phyloP scores from a whole-genome alignment of 1,140 invertebrate genomes.

The Lepidurus couesii region DNA sequence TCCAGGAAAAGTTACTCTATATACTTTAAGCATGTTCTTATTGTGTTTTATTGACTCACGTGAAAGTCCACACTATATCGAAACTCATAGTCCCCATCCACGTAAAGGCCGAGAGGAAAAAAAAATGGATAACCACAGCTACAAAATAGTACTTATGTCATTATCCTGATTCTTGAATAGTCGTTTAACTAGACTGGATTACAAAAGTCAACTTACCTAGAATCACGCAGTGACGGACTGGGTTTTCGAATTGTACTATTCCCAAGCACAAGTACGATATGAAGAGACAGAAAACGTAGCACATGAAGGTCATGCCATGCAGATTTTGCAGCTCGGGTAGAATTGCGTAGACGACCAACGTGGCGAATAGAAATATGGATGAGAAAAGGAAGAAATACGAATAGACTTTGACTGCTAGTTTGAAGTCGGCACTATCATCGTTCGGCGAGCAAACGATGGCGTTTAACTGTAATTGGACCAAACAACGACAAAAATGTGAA shows the following conservation, averaged over 20 bases:
- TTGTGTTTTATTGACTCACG: constrained; percentile 33
- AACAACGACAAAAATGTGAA: no score
- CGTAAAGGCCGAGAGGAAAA: constrained; percentile 37
- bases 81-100: constrained; percentile 39
- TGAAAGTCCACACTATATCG: constrained; percentile 40
- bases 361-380: constrained; percentile 61
- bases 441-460: constrained; percentile 25
- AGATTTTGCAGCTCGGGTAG: constrained; percentile 64
- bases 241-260: constrained; percentile 45
- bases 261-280: constrained; percentile 55
- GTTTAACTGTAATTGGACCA: background rate
- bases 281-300: constrained; percentile 59
- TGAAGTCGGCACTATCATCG: background rate
- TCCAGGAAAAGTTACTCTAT: background rate
- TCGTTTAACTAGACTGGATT: background rate
- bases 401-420: constrained; percentile 31
- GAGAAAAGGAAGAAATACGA: constrained; percentile 57
- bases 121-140: constrained; percentile 38
- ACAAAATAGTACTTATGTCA: background rate
- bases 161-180: background rate
- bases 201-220: background rate
- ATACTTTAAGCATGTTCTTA: background rate
- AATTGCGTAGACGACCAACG: constrained; percentile 63
- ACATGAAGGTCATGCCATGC: constrained; percentile 60
- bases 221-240: background rate